Evolutionary conservation across 2,113 vertebrate genomes (phyloP).

Genomic region (Aphelocoma coerulescens): DNA sequence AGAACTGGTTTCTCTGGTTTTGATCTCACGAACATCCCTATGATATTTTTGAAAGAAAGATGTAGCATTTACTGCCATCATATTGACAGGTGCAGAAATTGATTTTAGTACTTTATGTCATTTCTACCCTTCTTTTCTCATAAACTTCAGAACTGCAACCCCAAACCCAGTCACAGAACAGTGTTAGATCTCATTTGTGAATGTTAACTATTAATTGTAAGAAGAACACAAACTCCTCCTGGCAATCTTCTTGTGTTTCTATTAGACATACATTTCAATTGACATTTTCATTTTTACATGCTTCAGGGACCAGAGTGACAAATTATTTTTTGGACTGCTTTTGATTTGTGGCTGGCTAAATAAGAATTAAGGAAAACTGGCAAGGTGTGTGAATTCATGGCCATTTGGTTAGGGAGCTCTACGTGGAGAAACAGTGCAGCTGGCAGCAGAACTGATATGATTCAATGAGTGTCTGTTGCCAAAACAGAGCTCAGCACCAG

Average conservation of each 20-base stretch:
- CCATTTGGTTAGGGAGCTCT: background rate
- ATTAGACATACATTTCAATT: background rate
- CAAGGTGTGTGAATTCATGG: background rate
- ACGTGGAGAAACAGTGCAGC: background rate
- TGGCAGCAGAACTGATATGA: background rate
- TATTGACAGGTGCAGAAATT: background rate
- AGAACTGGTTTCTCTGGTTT: constrained; percentile 9
- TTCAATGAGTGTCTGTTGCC: background rate
- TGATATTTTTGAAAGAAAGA: background rate
- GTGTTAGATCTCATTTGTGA: background rate
- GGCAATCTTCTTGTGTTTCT: background rate
- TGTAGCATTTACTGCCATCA: background rate
- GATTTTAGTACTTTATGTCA: background rate
- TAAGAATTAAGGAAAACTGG: background rate
- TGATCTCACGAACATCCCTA: background rate
- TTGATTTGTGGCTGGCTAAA: background rate
- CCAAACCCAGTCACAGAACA: background rate
- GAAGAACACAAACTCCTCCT: background rate
- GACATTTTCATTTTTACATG: background rate
- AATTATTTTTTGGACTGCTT: background rate
- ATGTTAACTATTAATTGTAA: background rate
- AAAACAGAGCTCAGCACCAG: background rate
- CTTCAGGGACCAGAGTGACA: background rate
- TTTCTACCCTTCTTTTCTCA: background rate
- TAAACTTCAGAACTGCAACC: background rate